These are phyloP conservation scores for Ictalurus punctatus DNA, from an alignment of 2,113 vertebrate genomes.

Conservation along the genomic window DNA sequence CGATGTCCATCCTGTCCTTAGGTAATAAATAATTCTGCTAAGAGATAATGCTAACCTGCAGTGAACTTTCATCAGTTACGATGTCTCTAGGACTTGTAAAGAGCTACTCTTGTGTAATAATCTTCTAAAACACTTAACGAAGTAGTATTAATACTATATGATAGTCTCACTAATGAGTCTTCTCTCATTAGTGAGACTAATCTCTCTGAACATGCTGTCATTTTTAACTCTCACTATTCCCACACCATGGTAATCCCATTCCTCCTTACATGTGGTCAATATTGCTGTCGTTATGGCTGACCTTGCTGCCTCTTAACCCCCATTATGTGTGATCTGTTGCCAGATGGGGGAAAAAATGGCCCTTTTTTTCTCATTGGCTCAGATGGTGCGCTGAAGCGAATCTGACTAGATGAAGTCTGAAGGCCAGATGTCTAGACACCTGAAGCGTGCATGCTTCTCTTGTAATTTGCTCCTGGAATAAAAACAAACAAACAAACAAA, in stretches of 20 bases:
- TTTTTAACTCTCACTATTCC: not conserved
- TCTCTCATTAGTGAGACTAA: no score
- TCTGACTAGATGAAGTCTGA: slow-evolving; percentile 31
- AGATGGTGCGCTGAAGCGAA: slow-evolving; percentile 44
- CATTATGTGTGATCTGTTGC: slow-evolving; percentile 31
- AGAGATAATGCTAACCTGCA: not conserved
- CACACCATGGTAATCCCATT: slow-evolving; percentile 45
- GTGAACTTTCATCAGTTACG: not conserved
- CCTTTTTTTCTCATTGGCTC: slow-evolving; percentile 31
- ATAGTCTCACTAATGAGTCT: not conserved
- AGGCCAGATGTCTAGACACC: slow-evolving; percentile 62
- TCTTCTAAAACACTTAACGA: not conserved
- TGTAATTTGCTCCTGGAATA: slow-evolving; percentile 29
- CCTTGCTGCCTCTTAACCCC: slow-evolving; percentile 53
- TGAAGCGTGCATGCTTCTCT: slow-evolving; percentile 20
- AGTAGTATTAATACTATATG: not conserved
- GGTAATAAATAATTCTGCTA: not conserved
- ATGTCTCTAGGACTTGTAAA: not conserved
- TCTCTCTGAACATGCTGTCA: not conserved
- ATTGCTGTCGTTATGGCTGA: slow-evolving; percentile 26
- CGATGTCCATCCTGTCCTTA: not conserved
- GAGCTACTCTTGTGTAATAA: not conserved
- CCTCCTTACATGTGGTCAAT: slow-evolving; percentile 33
- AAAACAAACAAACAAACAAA: not conserved
- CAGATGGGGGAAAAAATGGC: slow-evolving; percentile 45